A percentile compares a stretch with the other conserved stretches of the same genome.
phyloP scores from a whole-genome alignment of 64 coral and sea anemone genomes.

The Stylophora pistillata region DNA sequence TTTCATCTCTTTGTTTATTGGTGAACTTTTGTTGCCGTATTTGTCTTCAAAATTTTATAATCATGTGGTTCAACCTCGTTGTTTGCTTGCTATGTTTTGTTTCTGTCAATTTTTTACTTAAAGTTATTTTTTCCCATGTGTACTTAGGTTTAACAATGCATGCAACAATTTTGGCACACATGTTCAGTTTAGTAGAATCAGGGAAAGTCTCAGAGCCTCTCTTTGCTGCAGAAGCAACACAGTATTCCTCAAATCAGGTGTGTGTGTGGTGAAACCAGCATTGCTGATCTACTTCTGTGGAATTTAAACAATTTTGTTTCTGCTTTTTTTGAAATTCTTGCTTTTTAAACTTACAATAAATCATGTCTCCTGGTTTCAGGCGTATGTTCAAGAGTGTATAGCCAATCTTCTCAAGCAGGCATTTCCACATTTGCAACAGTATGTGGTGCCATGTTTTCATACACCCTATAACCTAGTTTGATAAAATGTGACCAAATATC shows the following conservation, averaged over 20 bases:
- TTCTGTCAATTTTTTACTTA: not conserved
- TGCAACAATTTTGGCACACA: conserved; percentile 94
- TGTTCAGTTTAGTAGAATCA: conserved; percentile 88
- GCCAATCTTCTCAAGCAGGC: conserved; percentile 87
- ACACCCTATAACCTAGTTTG: not conserved
- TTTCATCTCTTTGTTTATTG: not conserved
- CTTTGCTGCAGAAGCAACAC: conserved; percentile 49
- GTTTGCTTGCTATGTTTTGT: too few relatives aligned
- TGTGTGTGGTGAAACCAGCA: conserved; percentile 43
- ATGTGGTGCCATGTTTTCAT: conserved; percentile 22
- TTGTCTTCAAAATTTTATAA: too few relatives aligned
- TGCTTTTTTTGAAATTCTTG: too few relatives aligned
- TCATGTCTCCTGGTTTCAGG: conserved; percentile 41
- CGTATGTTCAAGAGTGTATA: conserved; percentile 90
- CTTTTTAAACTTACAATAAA: too few relatives aligned
- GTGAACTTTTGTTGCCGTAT: not conserved
- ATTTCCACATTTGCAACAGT: conserved; percentile 97
- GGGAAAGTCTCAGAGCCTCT: conserved; percentile 77
- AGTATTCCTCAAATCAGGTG: conserved; percentile 74
- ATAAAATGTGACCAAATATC: too few relatives aligned
- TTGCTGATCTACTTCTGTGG: not conserved
- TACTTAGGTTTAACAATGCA: conserved; percentile 84
- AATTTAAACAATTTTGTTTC: not conserved
- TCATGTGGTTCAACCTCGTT: too few relatives aligned
- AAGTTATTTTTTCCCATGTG: not conserved